phyloP scores from a whole-genome alignment of 2,888 invertebrate genomes.

The Drosophila engyochracea region DNA sequence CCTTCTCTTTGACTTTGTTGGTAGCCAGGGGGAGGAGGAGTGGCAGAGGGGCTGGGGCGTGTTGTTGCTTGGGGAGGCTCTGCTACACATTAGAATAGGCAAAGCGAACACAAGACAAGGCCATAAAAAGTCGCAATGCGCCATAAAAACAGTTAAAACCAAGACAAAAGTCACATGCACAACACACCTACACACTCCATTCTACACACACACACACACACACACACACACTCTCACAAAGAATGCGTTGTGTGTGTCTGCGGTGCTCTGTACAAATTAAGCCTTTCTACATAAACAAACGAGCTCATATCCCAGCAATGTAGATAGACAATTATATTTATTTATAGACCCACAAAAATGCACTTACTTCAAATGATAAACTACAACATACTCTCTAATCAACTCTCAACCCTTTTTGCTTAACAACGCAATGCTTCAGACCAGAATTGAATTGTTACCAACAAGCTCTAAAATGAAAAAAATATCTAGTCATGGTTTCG shows the following conservation, averaged over 20 bases:
- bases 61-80: constrained; percentile 17
- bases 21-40: neutral
- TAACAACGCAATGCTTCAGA: neutral
- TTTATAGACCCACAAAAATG: constrained; percentile 41
- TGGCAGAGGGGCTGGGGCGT: constrained; percentile 32
- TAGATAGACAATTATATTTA: constrained; percentile 54
- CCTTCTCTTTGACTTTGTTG: constrained; percentile 50
- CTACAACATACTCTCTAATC: constrained; percentile 20
- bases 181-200: constrained; percentile 15
- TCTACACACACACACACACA: constrained; percentile 15
- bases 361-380: neutral
- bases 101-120: constrained; percentile 73
- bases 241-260: constrained; percentile 35
- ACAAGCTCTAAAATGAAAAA: neutral
- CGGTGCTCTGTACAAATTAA: constrained; percentile 72
- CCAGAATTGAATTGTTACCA: neutral
- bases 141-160: constrained; percentile 81
- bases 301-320: constrained; percentile 67
- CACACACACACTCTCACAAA: constrained; percentile 14
- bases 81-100: constrained; percentile 77
- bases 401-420: neutral
- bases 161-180: constrained; percentile 71
- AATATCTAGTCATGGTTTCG: neutral
- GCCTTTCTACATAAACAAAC: constrained; percentile 80
- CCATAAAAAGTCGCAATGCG: constrained; percentile 81